These are phyloP conservation scores for Siniperca obscura DNA, from an alignment of 2,797 vertebrate genomes.

Conservation along the genomic window DNA sequence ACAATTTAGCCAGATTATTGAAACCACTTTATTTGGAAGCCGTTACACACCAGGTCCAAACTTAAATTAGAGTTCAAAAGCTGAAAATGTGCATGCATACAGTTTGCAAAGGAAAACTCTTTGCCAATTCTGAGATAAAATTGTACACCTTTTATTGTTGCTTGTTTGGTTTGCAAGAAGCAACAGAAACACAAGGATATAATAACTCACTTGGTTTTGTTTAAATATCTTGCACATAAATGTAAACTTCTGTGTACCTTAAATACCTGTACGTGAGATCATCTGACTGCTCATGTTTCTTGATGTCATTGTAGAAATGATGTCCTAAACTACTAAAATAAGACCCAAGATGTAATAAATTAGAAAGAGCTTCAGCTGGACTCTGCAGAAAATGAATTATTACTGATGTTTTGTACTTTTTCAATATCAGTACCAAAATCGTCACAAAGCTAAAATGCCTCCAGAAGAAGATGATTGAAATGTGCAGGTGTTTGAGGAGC, in stretches of 20 bases:
- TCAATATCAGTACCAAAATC: background rate
- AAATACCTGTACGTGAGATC: background rate
- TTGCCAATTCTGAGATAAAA: background rate
- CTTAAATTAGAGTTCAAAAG: background rate
- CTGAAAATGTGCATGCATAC: background rate
- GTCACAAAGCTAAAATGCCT: constrained; percentile 45
- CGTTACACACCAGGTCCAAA: background rate
- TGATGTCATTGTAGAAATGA: background rate
- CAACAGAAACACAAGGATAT: background rate
- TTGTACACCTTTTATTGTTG: background rate
- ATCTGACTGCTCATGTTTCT: constrained; percentile 15
- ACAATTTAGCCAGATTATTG: background rate
- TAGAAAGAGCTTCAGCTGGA: background rate
- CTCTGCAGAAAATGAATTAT: background rate
- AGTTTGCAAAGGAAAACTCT: background rate
- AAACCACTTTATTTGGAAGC: background rate
- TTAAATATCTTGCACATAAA: background rate
- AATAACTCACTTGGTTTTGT: background rate
- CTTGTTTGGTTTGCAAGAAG: background rate
- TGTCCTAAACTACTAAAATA: background rate
- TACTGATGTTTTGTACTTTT: background rate
- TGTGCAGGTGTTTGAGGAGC: constrained; percentile 26
- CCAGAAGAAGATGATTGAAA: constrained; percentile 27
- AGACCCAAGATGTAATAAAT: background rate
- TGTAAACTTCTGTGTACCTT: background rate